phyloP scores from a whole-genome alignment of 2,113 vertebrate species.

The Poicephalus gulielmi region DNA sequence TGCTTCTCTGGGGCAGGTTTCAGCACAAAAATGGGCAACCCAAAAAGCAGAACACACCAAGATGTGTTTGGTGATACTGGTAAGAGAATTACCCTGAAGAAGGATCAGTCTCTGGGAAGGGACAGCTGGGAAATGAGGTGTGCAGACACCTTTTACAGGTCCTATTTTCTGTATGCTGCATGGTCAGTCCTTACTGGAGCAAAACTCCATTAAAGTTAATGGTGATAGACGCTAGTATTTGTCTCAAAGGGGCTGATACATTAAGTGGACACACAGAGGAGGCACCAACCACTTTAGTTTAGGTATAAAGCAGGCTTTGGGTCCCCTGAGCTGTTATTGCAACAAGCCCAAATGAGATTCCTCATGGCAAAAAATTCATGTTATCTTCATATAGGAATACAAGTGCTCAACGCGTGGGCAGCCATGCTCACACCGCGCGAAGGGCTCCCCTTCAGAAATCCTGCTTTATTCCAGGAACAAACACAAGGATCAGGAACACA shows the following conservation, averaged over 20 bases:
- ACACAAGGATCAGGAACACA: not conserved
- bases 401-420: not conserved
- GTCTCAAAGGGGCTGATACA: not conserved
- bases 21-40: not conserved
- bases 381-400: not conserved
- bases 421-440: fast-evolving
- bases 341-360: not conserved
- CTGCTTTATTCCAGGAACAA: not conserved
- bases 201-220: not conserved
- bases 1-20: not conserved
- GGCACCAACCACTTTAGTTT: not conserved
- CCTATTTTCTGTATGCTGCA: not conserved
- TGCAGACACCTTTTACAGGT: not conserved
- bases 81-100: not conserved
- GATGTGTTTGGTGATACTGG: fast-evolving
- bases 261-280: not conserved
- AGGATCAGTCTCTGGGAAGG: not conserved
- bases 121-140: not conserved
- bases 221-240: not conserved
- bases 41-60: not conserved
- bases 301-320: not conserved
- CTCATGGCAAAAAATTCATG: not conserved
- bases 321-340: not conserved
- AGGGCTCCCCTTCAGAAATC: not conserved
- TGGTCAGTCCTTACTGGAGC: not conserved